phyloP scores from a whole-genome alignment of 2,113 vertebrate species.

The Ranitomeya variabilis region DNA sequence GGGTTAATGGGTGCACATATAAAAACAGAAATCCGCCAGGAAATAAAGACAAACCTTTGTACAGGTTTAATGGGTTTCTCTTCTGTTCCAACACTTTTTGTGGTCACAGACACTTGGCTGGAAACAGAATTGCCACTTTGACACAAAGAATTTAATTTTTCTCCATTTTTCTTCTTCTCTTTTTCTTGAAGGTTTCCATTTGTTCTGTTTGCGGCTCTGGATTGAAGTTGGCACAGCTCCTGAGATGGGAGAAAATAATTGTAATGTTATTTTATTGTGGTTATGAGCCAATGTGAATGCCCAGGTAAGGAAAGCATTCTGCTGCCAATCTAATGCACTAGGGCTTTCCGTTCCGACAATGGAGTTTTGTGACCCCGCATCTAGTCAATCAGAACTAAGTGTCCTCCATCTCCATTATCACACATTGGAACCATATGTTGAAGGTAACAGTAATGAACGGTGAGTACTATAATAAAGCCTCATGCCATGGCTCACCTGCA shows the following conservation, averaged over 20 bases:
- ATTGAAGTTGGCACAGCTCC: slow-evolving; percentile 81
- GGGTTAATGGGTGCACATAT: too few relatives aligned
- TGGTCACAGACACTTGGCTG: slow-evolving; percentile 54
- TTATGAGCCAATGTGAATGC: too few relatives aligned
- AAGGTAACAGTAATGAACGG: neutral
- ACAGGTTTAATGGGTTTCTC: slow-evolving; percentile 73
- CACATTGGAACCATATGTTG: too few relatives aligned
- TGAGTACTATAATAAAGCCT: neutral
- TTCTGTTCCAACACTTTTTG: slow-evolving; percentile 66
- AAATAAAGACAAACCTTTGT: slow-evolving; percentile 69
- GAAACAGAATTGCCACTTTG: slow-evolving; percentile 64
- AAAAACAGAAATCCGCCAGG: too few relatives aligned
- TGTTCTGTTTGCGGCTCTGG: slow-evolving; percentile 70
- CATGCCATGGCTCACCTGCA: slow-evolving; percentile 71
- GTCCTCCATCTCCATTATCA: too few relatives aligned
- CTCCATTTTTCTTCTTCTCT: slow-evolving; percentile 58
- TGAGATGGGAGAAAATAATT: slow-evolving; percentile 59
- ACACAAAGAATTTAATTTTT: slow-evolving; percentile 65
- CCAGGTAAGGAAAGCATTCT: too few relatives aligned
- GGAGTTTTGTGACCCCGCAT: too few relatives aligned
- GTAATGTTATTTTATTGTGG: too few relatives aligned
- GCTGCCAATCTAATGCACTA: too few relatives aligned
- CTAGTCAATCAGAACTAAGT: too few relatives aligned
- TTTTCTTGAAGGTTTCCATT: slow-evolving; percentile 69
- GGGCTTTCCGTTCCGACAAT: too few relatives aligned